These are phyloP conservation scores for Tyrannus savana DNA, from an alignment of 2,113 vertebrate species.

Conservation along the genomic window DNA sequence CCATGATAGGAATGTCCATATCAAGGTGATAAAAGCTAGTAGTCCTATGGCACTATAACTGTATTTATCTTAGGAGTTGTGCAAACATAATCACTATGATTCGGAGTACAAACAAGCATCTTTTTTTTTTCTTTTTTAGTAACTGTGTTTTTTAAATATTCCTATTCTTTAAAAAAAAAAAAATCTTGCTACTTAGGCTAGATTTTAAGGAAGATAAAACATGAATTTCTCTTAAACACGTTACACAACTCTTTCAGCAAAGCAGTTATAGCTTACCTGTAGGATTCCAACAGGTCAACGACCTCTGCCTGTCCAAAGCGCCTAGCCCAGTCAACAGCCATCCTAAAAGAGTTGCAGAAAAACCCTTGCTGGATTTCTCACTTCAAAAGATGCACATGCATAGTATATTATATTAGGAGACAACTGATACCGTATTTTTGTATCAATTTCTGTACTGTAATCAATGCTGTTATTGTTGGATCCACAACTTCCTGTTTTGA, in stretches of 20 bases:
- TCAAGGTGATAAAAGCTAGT: neutral
- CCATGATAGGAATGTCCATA: neutral
- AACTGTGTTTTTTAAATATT: neutral
- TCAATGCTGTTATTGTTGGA: neutral
- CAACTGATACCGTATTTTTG: rapidly evolving
- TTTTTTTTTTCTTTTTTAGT: too few species aligned
- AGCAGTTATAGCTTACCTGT: conserved; percentile 77
- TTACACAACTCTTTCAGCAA: neutral
- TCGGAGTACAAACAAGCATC: neutral
- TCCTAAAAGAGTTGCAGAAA: conserved; percentile 78
- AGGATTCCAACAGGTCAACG: conserved; percentile 87
- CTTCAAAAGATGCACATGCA: neutral
- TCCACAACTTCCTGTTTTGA: neutral
- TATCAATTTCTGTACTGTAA: neutral
- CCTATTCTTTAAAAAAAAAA: neutral
- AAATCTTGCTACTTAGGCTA: neutral
- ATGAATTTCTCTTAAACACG: neutral
- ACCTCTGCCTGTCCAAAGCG: conserved; percentile 87
- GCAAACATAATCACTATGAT: neutral
- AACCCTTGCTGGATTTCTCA: neutral
- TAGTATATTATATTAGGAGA: rapidly evolving
- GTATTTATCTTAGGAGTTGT: neutral
- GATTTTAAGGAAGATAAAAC: neutral
- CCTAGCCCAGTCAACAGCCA: conserved; percentile 90
- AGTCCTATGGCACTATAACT: neutral